Conservation (phyloP, 2,113 vertebrate species). For the Thamnaconus septentrionalis region DNA sequence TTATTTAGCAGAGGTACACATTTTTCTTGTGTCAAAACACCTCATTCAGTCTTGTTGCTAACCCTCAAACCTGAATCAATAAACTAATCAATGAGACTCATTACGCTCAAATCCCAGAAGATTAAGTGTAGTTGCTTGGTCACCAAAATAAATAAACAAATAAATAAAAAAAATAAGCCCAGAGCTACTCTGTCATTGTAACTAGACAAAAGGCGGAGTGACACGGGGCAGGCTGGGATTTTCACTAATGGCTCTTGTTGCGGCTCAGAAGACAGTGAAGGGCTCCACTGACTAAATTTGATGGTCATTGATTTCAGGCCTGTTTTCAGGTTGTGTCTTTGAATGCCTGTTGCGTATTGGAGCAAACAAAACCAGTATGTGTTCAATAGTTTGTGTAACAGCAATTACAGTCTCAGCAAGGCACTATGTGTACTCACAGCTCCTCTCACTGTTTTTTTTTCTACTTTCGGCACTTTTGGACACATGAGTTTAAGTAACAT, state of each 20-base stretch:
- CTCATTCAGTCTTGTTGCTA: slow-evolving; percentile 58
- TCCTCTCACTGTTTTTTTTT: no score
- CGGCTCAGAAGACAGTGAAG: slow-evolving; percentile 23
- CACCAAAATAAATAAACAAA: slow-evolving; percentile 54
- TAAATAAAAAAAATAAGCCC: slow-evolving; percentile 62
- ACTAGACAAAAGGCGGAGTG: slow-evolving; percentile 26
- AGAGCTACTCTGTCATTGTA: slow-evolving; percentile 51
- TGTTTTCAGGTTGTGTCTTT: not conserved
- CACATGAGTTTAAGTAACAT: no score
- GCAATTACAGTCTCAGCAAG: no score
- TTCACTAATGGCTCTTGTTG: slow-evolving; percentile 24
- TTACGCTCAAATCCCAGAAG: slow-evolving; percentile 64
- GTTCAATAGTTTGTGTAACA: no score
- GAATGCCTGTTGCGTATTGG: slow-evolving; percentile 1
- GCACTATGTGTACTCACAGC: no score
- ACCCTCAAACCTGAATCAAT: slow-evolving; percentile 59
- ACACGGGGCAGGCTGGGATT: slow-evolving; percentile 15
- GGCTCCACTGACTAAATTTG: slow-evolving; percentile 24
- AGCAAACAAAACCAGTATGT: not conserved
- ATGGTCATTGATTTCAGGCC: slow-evolving; percentile 10
- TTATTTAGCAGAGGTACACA: not conserved
- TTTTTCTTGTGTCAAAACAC: slow-evolving; percentile 63
- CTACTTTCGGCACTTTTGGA: no score
- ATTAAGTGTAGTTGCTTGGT: slow-evolving; percentile 58
- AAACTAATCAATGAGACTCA: slow-evolving; percentile 70